Evolutionary conservation across 2,888 invertebrate species (phyloP), one percentile per base, ranked within the genome.

Genomic region (Anthophora plumipes): DNA sequence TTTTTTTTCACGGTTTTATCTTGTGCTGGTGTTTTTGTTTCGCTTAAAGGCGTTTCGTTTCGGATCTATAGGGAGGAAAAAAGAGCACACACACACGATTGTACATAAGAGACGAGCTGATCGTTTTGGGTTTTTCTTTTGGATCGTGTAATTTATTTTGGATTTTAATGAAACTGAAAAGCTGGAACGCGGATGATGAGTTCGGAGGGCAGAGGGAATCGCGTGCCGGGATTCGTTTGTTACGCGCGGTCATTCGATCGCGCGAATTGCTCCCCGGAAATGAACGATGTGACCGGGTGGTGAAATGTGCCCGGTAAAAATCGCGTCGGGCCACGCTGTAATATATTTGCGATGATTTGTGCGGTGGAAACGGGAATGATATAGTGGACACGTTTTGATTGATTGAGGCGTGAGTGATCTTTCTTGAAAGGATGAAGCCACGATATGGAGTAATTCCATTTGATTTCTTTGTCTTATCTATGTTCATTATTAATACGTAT

Each of bases 131-230:
- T n/a, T n/a, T n/a, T n/a, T n/a, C n/a, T n/a, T n/a, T n/a, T n/a
- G n/a, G n/a, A 5, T 37, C 52, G 39, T 60, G 73, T 63, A 64
- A 77, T 69, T 64, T 76, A 69, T 64, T 75, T 78, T 57, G 39
- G 22, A 61, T 41, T 75, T 17, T 31, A 39, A 52, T 54, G 52
- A 54, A 68, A 75, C 61, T 43, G 6, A 39, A n/a, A 22, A 25
- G 72, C 43, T 39, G 60, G 60, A n/a, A n/a, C n/a, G n/a, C 7
- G 8, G 41, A 61, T 5, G 25, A 0, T 17, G 55, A n/a, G 14
- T 59, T 20, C 20, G 39, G 20, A 2, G 50, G 22, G 41, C 31
- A 9, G 22, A 6, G 41, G 48, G 9, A 59, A 52, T 68, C 57
- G 73, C 68, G 73, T 59, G 68, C 31, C 61, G 20, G 14, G n/a